These are phyloP conservation scores for Phengaris alcon DNA, from an alignment of 2,888 invertebrate species.

Conservation along the genomic window DNA sequence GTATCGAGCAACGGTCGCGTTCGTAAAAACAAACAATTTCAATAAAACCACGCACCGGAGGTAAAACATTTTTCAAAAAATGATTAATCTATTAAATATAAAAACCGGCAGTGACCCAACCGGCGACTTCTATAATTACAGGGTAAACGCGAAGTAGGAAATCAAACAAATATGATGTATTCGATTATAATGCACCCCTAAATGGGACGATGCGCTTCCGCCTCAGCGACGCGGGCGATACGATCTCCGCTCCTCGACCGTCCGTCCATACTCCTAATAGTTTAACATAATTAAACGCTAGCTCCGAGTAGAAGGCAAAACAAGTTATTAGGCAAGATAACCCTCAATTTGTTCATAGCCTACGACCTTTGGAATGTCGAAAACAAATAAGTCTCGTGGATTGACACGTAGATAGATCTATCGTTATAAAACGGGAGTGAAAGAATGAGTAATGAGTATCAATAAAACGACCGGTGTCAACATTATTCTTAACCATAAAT, in stretches of 20 bases:
- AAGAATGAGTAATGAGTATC: constrained; percentile 60
- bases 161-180: constrained; percentile 81
- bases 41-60: constrained; percentile 19
- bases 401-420: constrained; percentile 18
- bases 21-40: constrained; percentile 18
- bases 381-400: constrained; percentile 17
- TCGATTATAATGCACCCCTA: constrained; percentile 80
- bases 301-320: constrained; percentile 64
- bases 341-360: constrained; percentile 52
- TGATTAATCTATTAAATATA: constrained; percentile 64
- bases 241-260: constrained; percentile 74
- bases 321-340: constrained; percentile 69
- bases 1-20: background rate
- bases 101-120: constrained; percentile 37
- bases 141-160: constrained; percentile 78
- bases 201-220: constrained; percentile 78
- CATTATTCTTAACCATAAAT: constrained; percentile 61
- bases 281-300: constrained; percentile 60
- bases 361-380: constrained; percentile 6
- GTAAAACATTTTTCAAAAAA: constrained; percentile 49
- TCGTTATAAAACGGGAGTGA: constrained; percentile 55
- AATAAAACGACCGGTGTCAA: constrained; percentile 63
- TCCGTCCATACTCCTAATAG: constrained; percentile 57
- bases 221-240: constrained; percentile 62
- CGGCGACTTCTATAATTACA: constrained; percentile 78